Percentiles rank a stretch among this genome's conserved stretches.
Evolutionary conservation across 2,113 vertebrate species (phyloP).

Genomic region (Heptranchias perlo): DNA sequence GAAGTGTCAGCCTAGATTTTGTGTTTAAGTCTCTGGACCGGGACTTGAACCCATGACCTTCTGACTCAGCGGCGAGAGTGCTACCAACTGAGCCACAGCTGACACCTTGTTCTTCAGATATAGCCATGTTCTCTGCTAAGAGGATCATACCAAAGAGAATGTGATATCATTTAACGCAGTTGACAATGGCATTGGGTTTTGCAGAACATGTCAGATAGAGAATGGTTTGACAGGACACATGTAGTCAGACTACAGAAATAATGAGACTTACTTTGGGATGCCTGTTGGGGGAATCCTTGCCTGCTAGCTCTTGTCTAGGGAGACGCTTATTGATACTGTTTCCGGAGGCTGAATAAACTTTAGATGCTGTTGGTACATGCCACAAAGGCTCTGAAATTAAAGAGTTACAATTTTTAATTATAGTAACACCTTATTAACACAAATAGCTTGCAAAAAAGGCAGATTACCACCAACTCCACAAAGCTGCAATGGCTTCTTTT

Average conservation of each 20-base stretch:
- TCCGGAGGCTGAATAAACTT: slow-evolving; percentile 52
- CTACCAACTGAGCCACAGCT: background rate
- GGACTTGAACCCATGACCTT: background rate
- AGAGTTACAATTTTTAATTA: background rate
- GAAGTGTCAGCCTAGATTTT: background rate
- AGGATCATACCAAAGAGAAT: background rate
- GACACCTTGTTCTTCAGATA: background rate
- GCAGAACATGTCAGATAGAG: background rate
- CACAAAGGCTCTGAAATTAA: slow-evolving; percentile 72
- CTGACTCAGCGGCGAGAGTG: background rate
- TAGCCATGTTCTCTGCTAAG: background rate
- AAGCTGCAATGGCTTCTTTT: background rate
- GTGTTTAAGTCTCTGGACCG: background rate
- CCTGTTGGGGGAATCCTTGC: slow-evolving; percentile 80
- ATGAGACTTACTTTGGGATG: slow-evolving; percentile 68
- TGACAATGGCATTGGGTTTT: background rate
- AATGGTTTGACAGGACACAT: background rate
- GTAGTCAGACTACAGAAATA: background rate
- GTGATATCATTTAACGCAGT: background rate
- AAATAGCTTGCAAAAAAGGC: background rate
- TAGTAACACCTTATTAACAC: background rate
- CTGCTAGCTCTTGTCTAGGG: slow-evolving; percentile 65
- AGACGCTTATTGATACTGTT: slow-evolving; percentile 59
- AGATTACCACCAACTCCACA: background rate
- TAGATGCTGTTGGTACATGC: slow-evolving; percentile 68